Percentiles rank a stretch among this genome's conserved stretches.
These are phyloP conservation scores for Lepus europaeus DNA, from an alignment of 2,113 vertebrate genomes.

Conservation along the genomic window DNA sequence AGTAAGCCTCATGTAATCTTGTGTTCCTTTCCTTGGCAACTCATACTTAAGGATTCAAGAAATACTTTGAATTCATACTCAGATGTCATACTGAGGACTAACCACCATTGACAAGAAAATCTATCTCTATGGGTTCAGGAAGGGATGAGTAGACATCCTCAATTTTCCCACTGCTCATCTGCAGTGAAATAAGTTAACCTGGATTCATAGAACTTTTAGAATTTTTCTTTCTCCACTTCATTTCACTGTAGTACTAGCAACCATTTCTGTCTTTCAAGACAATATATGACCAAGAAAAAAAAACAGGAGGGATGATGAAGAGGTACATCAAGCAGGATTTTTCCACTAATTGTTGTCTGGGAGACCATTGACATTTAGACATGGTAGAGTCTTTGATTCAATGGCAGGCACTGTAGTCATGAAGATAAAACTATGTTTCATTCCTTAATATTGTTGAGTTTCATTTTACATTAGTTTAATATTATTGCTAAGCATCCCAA, in stretches of 20 bases:
- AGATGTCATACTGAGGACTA: not conserved
- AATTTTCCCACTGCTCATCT: slow-evolving; percentile 16
- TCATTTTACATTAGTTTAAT: not conserved
- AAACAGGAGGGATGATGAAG: not conserved
- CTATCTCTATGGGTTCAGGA: not conserved
- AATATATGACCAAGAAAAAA: not conserved
- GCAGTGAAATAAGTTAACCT: slow-evolving; percentile 56
- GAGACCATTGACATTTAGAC: not conserved
- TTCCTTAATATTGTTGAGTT: slow-evolving; percentile 22
- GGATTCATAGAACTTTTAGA: not conserved
- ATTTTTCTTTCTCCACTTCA: slow-evolving; percentile 35
- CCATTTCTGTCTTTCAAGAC: slow-evolving; percentile 48
- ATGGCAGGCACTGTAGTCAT: not conserved
- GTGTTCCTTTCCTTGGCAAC: not conserved
- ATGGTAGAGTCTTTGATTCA: not conserved
- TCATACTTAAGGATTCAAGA: not conserved
- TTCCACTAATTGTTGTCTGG: not conserved
- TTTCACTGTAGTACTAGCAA: slow-evolving; percentile 52
- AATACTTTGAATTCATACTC: not conserved
- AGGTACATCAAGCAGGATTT: not conserved
- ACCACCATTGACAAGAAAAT: not conserved
- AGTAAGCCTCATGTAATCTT: not conserved
- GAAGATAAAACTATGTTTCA: not conserved
- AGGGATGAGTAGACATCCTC: not conserved
- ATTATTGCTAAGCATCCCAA: slow-evolving; percentile 20